Evolutionary conservation across 1,140 invertebrate species (phyloP), one percentile per base, ranked within the genome.

Genomic region (Adelges cooleyi): DNA sequence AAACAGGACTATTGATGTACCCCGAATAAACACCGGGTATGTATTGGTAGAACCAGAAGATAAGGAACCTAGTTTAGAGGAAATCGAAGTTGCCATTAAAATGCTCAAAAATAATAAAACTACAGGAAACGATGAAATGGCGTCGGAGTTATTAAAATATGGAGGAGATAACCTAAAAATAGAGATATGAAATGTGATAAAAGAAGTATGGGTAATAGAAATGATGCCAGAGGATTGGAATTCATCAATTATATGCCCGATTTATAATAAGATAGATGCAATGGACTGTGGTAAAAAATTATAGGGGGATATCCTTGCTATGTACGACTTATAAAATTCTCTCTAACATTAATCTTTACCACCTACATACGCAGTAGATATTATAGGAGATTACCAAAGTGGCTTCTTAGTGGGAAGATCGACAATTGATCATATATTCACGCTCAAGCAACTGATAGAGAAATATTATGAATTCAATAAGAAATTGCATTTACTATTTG

Each of bases 241-340:
- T 33, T 6, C 29, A 33, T 33, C 29, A 33, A 33, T 33, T 33
- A 33, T 33, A 6, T 33, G 29, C 11, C 29, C 29, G 15, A 65
- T 72, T 15, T 59, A 66, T 40, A 71, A 71, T 49, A 72, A 72
- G 65, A 67, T 68, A 29, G 68, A 69, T 44, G 66, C 44, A 44
- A 48, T 44, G 10, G 40, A 69, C 22, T 67, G 62, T 51, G 46
- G 38, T 13, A 71, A 72, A n/a, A n/a, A n/a, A 72, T 49, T 72
- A 71, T 49, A 54, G 71, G 48, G 68, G 69, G 11, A 70, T 70
- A 18, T 67, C 66, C 2, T 29, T 70, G 23, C 27, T 68, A n/a
- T 33, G 9, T 49, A 54, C 65, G 29, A 33, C 29, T 33, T 33
- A 33, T 33, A 33, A 33, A 33, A 33, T 33, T 33, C 29, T 6